A percentile compares a stretch with the other conserved stretches of the same genome.
Conservation (phyloP, 2,888 invertebrate genomes). For the Homarus gammarus region DNA sequence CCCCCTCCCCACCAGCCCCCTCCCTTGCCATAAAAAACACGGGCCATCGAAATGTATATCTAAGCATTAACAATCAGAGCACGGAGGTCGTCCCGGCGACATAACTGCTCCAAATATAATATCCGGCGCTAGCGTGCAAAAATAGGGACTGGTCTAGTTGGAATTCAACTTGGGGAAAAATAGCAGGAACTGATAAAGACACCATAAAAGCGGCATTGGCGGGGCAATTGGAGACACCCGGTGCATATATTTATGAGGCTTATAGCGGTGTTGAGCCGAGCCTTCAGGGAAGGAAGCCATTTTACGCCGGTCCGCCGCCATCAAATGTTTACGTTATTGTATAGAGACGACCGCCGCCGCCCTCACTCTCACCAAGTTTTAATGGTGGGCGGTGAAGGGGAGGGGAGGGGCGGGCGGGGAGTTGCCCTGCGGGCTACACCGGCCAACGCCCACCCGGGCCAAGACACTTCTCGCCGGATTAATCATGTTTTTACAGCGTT, state of each 20-base stretch:
- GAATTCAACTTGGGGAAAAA: slow-evolving; percentile 10
- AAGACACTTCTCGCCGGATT: neutral
- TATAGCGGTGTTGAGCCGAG: slow-evolving; percentile 22
- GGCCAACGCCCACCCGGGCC: neutral
- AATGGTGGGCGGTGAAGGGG: neutral
- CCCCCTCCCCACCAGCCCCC: neutral
- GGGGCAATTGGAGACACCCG: slow-evolving; percentile 42
- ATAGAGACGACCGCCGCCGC: neutral
- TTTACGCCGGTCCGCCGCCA: neutral
- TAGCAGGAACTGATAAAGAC: slow-evolving; percentile 40
- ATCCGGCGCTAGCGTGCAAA: neutral
- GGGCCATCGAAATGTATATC: neutral
- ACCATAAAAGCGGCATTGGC: slow-evolving; percentile 41
- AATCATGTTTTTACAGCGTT: too few species aligned
- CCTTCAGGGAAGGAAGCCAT: slow-evolving; percentile 1
- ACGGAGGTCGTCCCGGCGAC: neutral
- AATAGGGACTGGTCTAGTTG: neutral
- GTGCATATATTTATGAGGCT: slow-evolving; percentile 45
- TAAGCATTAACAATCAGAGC: neutral
- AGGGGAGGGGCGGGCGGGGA: too few species aligned
- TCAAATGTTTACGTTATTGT: neutral
- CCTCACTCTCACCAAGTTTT: neutral
- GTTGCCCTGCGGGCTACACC: too few species aligned
- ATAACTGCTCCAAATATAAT: neutral
- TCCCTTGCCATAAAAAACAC: neutral